Evolutionary conservation across 2,888 invertebrate species (phyloP), one percentile per base, ranked within the genome.

Genomic region (Xestia rhomboidea): DNA sequence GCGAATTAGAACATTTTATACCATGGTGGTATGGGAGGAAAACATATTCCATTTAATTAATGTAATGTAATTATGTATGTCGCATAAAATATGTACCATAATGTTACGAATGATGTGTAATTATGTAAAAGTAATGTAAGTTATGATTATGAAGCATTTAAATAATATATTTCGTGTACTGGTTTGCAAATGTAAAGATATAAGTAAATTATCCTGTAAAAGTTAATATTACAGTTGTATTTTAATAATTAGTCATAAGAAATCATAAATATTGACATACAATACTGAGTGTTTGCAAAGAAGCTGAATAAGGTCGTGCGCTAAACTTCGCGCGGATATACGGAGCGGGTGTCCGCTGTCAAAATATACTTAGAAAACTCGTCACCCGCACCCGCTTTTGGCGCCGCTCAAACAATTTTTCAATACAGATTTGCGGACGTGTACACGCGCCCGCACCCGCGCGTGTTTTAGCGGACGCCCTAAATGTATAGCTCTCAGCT

Each of bases 211-310:
- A 57, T n/a, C 27, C 6, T 70, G 57, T 67, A 67, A 44, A 73
- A n/a, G 60, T 67, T 66, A 63, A 44, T 41, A 51, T 18, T 18
- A 44, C 30, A 51, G n/a, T 57, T 34, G 27, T 85, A 72, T 81
- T 75, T 70, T 62, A 75, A 51, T 73, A 62, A 69, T 84, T 84
- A 85, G 41, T 18, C n/a, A 49, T 82, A 78, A 79, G 75, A 60
- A 74, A 79, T 30, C 74, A 66, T 82, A 62, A 77, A 69, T 81
- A 82, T 80, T 73, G 34, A 72, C 46, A 44, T 63, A 64, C 27
- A 34, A 2, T 71, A 34, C 64, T 54, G 10, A 44, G 46, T 68
- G 71, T 80, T 83, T 64, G 74, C 24, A 24, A 63, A 60, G 21
- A 44, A 8, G 21, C 66, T n/a, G n/a, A n/a, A n/a, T n/a, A n/a